Percentiles rank a stretch among this genome's conserved stretches.
phyloP scores from a whole-genome alignment of 1,140 invertebrate species.

The Monochamus saltuarius region DNA sequence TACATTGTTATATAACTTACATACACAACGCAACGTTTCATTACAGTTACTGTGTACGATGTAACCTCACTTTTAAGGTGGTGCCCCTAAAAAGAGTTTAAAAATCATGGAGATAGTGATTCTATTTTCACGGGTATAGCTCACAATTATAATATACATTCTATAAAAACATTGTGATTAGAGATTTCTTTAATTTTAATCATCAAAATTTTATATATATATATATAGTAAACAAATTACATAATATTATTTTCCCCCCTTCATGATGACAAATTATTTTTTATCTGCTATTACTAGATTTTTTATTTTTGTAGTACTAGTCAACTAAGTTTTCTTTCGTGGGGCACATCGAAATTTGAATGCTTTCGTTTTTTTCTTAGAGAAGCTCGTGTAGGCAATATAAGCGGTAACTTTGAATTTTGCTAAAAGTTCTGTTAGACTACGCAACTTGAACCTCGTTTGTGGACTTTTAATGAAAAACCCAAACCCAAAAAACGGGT shows the following conservation, averaged over 20 bases:
- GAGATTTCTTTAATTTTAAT: slow-evolving; percentile 26
- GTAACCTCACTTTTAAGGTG: slow-evolving; percentile 15
- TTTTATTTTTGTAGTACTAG: slow-evolving; percentile 32
- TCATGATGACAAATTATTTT: slow-evolving; percentile 19
- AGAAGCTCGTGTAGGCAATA: slow-evolving; percentile 24
- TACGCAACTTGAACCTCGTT: slow-evolving; percentile 41
- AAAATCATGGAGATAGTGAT: slow-evolving; percentile 19
- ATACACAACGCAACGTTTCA: not conserved
- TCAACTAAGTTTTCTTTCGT: slow-evolving; percentile 30
- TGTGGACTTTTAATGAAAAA: slow-evolving; percentile 27
- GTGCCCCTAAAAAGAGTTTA: slow-evolving; percentile 22
- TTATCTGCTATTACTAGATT: slow-evolving; percentile 24
- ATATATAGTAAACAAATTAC: slow-evolving; percentile 14
- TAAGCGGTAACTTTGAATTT: slow-evolving; percentile 26
- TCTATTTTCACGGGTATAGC: slow-evolving; percentile 30
- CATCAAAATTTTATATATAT: slow-evolving; percentile 28
- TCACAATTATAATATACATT: slow-evolving; percentile 28
- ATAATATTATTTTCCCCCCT: slow-evolving; percentile 2
- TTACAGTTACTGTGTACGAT: not conserved
- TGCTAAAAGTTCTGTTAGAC: slow-evolving; percentile 27
- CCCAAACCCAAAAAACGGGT: slow-evolving; percentile 8
- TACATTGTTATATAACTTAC: slow-evolving; percentile 6
- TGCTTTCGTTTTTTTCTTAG: slow-evolving; percentile 27
- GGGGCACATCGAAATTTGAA: slow-evolving; percentile 23
- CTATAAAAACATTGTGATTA: slow-evolving; percentile 32